Base-by-base conservation (phyloP, 2,888 invertebrate species). In the Sclerodermus sp. region DNA sequence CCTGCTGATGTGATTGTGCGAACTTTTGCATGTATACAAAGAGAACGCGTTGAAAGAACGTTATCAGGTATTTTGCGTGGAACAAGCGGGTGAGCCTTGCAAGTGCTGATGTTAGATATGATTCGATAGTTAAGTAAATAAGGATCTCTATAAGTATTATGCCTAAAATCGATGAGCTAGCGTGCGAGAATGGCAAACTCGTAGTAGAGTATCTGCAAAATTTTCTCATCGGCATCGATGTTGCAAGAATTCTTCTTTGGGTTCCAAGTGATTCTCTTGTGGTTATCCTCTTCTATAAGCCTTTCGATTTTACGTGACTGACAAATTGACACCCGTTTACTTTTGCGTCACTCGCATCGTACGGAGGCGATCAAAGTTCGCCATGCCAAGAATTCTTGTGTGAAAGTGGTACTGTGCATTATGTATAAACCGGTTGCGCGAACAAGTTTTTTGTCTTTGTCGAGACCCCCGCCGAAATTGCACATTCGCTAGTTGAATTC, bases 1-100 rank as follows among this genome's bases (percentile, higher is more conserved):
- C 30, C 38, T 52, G 32, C 45, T 49, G 41, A 49, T 57, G 60
- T 54, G 60, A 60, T 58, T 50, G 51, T 49, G 49, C 38, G 42
- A 48, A 55, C 54, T 54, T 34, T 47, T 54, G 64, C 62, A 57
- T 61, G 64, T 60, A 61, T 62, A 67, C 64, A 63, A 67, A 67
- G 67, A 67, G 58, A 60, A 61, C 55, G 64, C 62, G 69, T 66
- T 62, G 60, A 68, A 58, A 62, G 60, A 47, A 65, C 60, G 59
- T 56, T 60, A 54, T 51, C 50, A 47, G 55, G 45, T 55, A 53
- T 46, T 54, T 44, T 57, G 53, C 53, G 53, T 45, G 49, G 32
- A 55, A 50, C 49, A 53, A 44, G 50, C 47, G 40, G 42, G 46
- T 45, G 49, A 58, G 51, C 53, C 61, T 64, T 58, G 54, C 49